A percentile compares a stretch with the other conserved stretches of the same genome.
Evolutionary conservation across 2,797 vertebrate species (phyloP).

Genomic region (Pelobates cultripes): DNA sequence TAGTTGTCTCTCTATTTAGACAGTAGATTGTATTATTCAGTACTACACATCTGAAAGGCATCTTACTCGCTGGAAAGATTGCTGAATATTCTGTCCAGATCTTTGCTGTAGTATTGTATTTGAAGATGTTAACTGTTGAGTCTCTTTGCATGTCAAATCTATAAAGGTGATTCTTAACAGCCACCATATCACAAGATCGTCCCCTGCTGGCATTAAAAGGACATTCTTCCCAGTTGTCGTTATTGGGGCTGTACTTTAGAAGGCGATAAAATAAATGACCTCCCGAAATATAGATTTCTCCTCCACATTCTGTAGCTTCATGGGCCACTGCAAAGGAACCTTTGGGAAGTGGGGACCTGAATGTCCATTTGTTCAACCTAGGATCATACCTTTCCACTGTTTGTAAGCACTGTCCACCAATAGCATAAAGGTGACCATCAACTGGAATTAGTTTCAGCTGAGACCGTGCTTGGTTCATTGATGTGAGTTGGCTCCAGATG

Average conservation of each 20-base stretch:
- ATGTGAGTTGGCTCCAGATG: slow-evolving; percentile 63
- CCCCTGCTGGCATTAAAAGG: slow-evolving; percentile 64
- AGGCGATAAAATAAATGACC: slow-evolving; percentile 65
- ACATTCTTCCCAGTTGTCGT: slow-evolving; percentile 63
- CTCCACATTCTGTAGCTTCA: slow-evolving; percentile 62
- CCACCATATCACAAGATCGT: slow-evolving; percentile 64
- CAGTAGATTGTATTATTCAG: slow-evolving; percentile 64
- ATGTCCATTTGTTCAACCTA: slow-evolving; percentile 44
- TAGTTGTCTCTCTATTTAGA: slow-evolving; percentile 61
- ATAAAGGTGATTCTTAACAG: slow-evolving; percentile 59
- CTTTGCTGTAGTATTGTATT: slow-evolving; percentile 60
- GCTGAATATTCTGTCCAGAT: slow-evolving; percentile 56
- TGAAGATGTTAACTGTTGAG: slow-evolving; percentile 55
- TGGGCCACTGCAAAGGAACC: slow-evolving; percentile 64
- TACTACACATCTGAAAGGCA: slow-evolving; percentile 58
- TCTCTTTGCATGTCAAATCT: slow-evolving; percentile 63
- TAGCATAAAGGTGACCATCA: slow-evolving; percentile 60
- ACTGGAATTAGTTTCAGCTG: slow-evolving; percentile 64
- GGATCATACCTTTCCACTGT: slow-evolving; percentile 61
- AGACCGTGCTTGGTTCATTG: slow-evolving; percentile 61
- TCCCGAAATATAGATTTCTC: slow-evolving; percentile 58
- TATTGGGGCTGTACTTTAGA: slow-evolving; percentile 60
- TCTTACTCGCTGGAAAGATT: slow-evolving; percentile 47
- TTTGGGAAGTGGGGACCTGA: slow-evolving; percentile 49
- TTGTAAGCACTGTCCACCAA: slow-evolving; percentile 60